Evolutionary conservation across 37 sponge, comb jelly and placozoan genomes (phyloP).

Genomic region (Dysidea cf. avara): DNA sequence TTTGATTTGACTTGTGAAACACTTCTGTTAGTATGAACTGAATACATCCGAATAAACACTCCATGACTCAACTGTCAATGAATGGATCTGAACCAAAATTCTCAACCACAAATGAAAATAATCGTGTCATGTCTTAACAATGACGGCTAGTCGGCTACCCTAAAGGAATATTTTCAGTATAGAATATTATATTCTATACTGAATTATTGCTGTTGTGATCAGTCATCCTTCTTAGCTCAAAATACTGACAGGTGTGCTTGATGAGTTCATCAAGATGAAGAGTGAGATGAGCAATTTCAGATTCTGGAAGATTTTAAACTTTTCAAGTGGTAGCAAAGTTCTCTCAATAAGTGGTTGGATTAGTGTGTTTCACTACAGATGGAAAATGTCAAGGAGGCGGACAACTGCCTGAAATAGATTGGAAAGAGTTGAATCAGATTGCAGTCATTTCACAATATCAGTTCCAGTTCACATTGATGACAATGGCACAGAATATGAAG

Average conservation of each 20-base stretch:
- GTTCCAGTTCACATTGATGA: too few relatives aligned
- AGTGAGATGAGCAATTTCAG: slow-evolving; percentile 29
- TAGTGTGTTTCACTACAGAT: too few relatives aligned
- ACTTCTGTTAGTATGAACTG: too few relatives aligned
- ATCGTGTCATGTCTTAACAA: slow-evolving; percentile 44
- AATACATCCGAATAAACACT: too few relatives aligned
- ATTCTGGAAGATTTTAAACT: slow-evolving; percentile 48
- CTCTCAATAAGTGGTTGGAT: too few relatives aligned
- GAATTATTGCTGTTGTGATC: slow-evolving; percentile 59
- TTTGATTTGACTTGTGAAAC: too few relatives aligned
- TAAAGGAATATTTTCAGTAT: slow-evolving; percentile 52
- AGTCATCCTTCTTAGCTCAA: slow-evolving; percentile 56
- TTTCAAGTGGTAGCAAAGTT: too few relatives aligned
- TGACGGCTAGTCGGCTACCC: slow-evolving; percentile 45
- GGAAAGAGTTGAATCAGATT: too few relatives aligned
- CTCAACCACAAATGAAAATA: slow-evolving; percentile 55
- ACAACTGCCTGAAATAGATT: too few relatives aligned
- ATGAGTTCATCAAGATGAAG: slow-evolving; percentile 53
- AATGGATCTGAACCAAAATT: slow-evolving; percentile 34
- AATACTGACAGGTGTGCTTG: slow-evolving; percentile 28
- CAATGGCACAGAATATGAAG: too few relatives aligned
- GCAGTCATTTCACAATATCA: too few relatives aligned
- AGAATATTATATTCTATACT: neutral
- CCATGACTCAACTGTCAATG: slow-evolving; percentile 28
- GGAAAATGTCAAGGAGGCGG: too few relatives aligned